Evolutionary conservation across 53 echinoderm and acorn worm genomes (phyloP), one percentile per base, ranked within the genome.

Genomic region (Temnopleurus reevesii): DNA sequence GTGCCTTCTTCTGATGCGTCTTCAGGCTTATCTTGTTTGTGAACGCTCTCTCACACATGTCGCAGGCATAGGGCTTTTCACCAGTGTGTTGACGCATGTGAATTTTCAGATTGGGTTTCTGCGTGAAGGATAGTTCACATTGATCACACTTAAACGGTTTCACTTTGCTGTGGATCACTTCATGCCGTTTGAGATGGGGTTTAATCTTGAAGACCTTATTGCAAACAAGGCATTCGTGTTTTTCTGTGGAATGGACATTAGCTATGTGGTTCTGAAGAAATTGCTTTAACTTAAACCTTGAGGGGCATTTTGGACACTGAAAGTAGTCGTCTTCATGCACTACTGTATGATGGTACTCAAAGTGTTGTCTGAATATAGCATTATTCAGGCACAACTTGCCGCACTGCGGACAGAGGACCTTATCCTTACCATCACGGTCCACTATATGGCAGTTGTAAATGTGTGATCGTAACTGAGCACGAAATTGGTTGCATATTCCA

Each of bases 11-110:
- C 85, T 94, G 81, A 53, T 94, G 94, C 56, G 51, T 90, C 71
- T 94, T 94, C 61, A 94, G 46, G 55, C 92, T 92, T 53, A 94
- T 91, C 15, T 94, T 94, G 55, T 94, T 92, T 5, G 92, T 90
- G 57, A 91, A 94, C 4, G 91, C 77, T 21, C 60, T 60, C 47
- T 47, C 45, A 46, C 94, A 94, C 45, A 90, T 12, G 13, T 94
- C 66, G 49, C 94, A 94, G 36, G 54, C 80, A 34, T 92, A 94
- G 4, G 94, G 94, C 81, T 94, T 94, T 15, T 76, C 30, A 19
- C 94, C 94, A 1, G 94, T 89, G 66, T 94, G 94, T 28, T 92
- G 89, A 27, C 94, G 45, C 90, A 83, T 84, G 66, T 94, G 94
- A 5, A 59, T 86, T 13, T 76, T 46, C 64, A 90, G 55, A 66